Evolutionary conservation across 1,140 invertebrate species (phyloP).

Genomic region (Sitobion miscanthi): DNA sequence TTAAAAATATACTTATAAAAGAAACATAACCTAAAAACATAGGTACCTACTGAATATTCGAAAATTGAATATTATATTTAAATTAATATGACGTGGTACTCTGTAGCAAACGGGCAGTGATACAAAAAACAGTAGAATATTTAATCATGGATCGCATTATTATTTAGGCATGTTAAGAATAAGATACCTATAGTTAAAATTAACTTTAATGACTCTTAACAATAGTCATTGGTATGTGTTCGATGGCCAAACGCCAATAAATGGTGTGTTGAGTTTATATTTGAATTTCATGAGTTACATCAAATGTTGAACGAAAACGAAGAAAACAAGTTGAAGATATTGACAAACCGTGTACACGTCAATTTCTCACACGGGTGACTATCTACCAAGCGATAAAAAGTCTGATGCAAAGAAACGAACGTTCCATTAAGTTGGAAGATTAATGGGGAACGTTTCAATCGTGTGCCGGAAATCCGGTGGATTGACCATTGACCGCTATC

Average conservation of each 20-base stretch:
- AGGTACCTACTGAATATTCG: neutral
- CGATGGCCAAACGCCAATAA: constrained; percentile 28
- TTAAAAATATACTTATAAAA: neutral
- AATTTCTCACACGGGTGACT: neutral
- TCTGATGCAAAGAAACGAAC: neutral
- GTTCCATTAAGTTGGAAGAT: neutral
- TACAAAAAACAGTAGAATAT: neutral
- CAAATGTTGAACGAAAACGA: neutral
- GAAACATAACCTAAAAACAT: constrained; percentile 18
- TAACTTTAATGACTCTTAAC: constrained; percentile 40
- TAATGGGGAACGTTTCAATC: neutral
- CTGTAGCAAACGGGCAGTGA: neutral
- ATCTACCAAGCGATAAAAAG: neutral
- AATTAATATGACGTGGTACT: neutral
- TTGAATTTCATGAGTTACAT: neutral
- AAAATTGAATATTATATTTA: neutral
- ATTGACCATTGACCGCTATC: neutral
- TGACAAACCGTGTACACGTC: neutral
- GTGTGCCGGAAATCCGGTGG: too few relatives aligned
- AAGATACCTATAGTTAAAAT: constrained; percentile 36
- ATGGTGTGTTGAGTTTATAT: neutral
- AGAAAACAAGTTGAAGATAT: neutral
- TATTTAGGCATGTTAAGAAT: neutral
- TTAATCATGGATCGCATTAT: neutral
- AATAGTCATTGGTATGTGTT: constrained; percentile 30